These are phyloP conservation scores for Caenorhabditis doughertyi DNA, from an alignment of 2,888 invertebrate species.

Conservation along the genomic window DNA sequence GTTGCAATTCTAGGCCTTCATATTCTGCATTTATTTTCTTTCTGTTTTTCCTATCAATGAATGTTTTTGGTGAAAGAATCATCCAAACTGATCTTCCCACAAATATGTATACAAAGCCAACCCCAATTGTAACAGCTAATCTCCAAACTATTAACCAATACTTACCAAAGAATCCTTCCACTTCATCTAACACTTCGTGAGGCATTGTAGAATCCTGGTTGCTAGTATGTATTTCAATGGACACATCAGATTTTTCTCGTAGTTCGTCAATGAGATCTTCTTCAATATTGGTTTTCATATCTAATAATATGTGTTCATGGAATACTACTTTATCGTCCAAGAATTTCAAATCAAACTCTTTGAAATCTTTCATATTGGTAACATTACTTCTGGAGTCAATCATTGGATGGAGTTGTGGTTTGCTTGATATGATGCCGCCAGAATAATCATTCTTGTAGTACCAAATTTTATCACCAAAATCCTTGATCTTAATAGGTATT, in stretches of 20 bases:
- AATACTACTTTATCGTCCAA: slow-evolving; percentile 65
- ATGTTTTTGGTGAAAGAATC: slow-evolving; percentile 27
- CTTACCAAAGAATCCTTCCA: slow-evolving; percentile 15
- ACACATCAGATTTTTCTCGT: slow-evolving; percentile 66
- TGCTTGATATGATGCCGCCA: slow-evolving; percentile 12
- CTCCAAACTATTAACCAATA: slow-evolving; percentile 28
- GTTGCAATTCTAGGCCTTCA: neutral
- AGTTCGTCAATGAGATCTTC: slow-evolving; percentile 65
- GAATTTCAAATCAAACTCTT: slow-evolving; percentile 59
- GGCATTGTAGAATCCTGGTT: slow-evolving; percentile 68
- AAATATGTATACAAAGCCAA: slow-evolving; percentile 3
- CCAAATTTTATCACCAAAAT: slow-evolving; percentile 59
- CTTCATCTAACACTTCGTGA: slow-evolving; percentile 69
- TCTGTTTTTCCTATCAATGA: slow-evolving; percentile 25
- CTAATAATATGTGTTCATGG: slow-evolving; percentile 59
- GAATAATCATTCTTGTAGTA: slow-evolving; percentile 14
- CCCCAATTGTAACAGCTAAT: slow-evolving; percentile 9
- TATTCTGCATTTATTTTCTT: neutral
- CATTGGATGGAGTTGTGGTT: slow-evolving; percentile 20
- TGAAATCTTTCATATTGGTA: slow-evolving; percentile 52
- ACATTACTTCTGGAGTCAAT: slow-evolving; percentile 9
- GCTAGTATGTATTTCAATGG: slow-evolving; percentile 60
- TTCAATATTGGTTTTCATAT: slow-evolving; percentile 60
- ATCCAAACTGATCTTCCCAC: slow-evolving; percentile 16
- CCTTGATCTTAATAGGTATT: slow-evolving; percentile 61